Percentiles rank a stretch among this genome's conserved stretches.
These are phyloP conservation scores for Holcopasites calliopsidis DNA, from an alignment of 1,140 invertebrate species.

Conservation along the genomic window DNA sequence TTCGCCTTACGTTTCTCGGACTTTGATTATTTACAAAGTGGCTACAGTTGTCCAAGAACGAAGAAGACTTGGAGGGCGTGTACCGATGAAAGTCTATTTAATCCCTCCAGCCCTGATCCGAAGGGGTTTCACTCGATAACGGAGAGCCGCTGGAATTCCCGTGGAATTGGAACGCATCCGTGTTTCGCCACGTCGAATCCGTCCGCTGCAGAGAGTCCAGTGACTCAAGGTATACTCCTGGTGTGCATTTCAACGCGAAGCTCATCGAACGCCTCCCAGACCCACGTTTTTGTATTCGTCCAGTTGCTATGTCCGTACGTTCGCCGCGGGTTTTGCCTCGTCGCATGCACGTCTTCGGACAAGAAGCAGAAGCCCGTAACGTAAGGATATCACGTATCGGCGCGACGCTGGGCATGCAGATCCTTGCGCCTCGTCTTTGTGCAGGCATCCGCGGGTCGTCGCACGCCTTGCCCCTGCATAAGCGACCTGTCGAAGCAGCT, in stretches of 20 bases:
- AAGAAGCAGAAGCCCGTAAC: conserved; percentile 41
- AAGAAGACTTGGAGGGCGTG: too few relatives aligned
- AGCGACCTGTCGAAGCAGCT: conserved; percentile 3
- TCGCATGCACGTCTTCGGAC: conserved; percentile 19
- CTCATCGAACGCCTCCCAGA: not conserved
- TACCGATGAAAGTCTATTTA: too few relatives aligned
- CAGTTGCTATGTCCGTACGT: conserved; percentile 21
- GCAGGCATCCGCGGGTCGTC: conserved; percentile 39
- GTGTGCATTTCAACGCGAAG: not conserved
- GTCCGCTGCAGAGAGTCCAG: too few relatives aligned
- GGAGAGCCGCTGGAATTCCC: not conserved
- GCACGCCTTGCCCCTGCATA: conserved; percentile 8
- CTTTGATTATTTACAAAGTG: too few relatives aligned
- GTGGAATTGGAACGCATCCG: too few relatives aligned
- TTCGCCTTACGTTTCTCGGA: too few relatives aligned
- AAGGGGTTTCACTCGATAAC: not conserved
- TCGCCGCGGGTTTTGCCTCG: conserved; percentile 34
- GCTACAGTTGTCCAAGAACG: too few relatives aligned
- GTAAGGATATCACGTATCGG: conserved; percentile 57
- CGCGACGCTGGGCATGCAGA: conserved; percentile 48
- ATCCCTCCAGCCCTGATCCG: not conserved
- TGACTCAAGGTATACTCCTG: not conserved
- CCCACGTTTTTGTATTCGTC: conserved; percentile 25
- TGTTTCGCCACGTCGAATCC: too few relatives aligned
- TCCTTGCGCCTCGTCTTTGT: conserved; percentile 35